Evolutionary conservation across 2,888 invertebrate genomes (phyloP).

Genomic region (Siphlonurus alternatus): DNA sequence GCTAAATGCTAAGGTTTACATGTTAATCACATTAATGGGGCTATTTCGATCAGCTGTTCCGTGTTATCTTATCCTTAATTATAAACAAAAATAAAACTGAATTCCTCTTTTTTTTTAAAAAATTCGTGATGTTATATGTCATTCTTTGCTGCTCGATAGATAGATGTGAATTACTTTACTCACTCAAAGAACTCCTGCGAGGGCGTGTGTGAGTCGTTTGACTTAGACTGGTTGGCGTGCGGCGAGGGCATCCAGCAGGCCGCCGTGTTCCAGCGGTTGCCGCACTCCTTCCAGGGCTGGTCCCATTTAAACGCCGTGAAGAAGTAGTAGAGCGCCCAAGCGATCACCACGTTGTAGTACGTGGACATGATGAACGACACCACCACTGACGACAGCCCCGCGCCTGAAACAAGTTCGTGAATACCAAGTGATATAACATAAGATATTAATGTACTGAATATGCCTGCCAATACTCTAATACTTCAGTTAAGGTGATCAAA

Average conservation of each 20-base stretch:
- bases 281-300: constrained; percentile 81
- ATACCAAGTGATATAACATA: constrained; percentile 12
- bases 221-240: constrained; percentile 39
- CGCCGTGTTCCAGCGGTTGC: constrained; percentile 68
- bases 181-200: constrained; percentile 90
- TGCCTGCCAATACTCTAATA: neutral
- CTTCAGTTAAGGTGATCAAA: too few species aligned
- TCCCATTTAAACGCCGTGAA: constrained; percentile 75
- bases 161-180: too few species aligned
- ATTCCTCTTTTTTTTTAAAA: too few species aligned
- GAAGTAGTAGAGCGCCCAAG: constrained; percentile 86
- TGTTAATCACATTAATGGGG: too few species aligned
- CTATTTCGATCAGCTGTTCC: too few species aligned
- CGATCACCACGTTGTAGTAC: constrained; percentile 90
- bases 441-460: constrained; percentile 8
- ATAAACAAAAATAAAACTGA: too few species aligned
- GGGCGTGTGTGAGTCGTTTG: constrained; percentile 59
- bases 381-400: constrained; percentile 83
- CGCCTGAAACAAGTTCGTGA: too few species aligned
- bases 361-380: constrained; percentile 91
- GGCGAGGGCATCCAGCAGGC: constrained; percentile 58
- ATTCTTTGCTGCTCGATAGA: too few species aligned
- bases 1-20: too few species aligned
- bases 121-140: too few species aligned
- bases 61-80: too few species aligned